A percentile compares a stretch with the other conserved stretches of the same genome.
These are phyloP conservation scores for Turritopsis rubra DNA, from an alignment of 30 jellyfish, hydroid and myxozoan species.

Conservation along the genomic window DNA sequence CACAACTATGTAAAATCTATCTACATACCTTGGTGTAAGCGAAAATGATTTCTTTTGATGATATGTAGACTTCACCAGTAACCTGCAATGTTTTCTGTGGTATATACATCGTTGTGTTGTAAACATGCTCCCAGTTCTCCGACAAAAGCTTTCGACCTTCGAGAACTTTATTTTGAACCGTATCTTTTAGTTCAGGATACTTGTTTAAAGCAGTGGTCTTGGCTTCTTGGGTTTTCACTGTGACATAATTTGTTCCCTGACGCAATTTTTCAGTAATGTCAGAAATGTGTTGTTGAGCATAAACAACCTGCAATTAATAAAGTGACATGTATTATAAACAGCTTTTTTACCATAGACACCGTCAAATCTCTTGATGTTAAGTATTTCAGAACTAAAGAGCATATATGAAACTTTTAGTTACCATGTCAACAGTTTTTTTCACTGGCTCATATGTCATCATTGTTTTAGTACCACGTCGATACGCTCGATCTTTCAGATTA, in stretches of 20 bases:
- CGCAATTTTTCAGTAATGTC: slow-evolving; percentile 76
- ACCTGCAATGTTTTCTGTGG: slow-evolving; percentile 80
- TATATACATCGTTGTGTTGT: slow-evolving; percentile 82
- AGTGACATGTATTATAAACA: background rate
- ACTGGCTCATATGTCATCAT: slow-evolving; percentile 71
- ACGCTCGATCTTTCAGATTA: slow-evolving; percentile 52
- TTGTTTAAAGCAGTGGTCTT: slow-evolving; percentile 30
- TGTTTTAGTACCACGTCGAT: slow-evolving; percentile 72
- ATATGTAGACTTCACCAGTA: slow-evolving; percentile 86
- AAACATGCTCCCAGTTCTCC: slow-evolving; percentile 66
- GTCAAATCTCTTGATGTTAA: too few species aligned
- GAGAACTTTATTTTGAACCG: slow-evolving; percentile 36
- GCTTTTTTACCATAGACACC: too few species aligned
- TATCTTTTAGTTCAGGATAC: slow-evolving; percentile 36
- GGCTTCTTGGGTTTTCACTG: slow-evolving; percentile 64
- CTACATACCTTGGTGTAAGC: slow-evolving; percentile 79
- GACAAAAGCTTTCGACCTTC: slow-evolving; percentile 42
- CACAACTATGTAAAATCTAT: background rate
- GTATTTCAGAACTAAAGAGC: too few species aligned
- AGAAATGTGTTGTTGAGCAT: slow-evolving; percentile 74
- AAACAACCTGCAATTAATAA: slow-evolving; percentile 55
- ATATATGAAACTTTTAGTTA: background rate
- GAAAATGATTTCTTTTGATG: slow-evolving; percentile 86
- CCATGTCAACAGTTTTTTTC: slow-evolving; percentile 69
- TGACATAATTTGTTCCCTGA: slow-evolving; percentile 89